These are phyloP conservation scores for Nerophis lumbriciformis DNA, from an alignment of 2,113 vertebrate genomes.

Conservation along the genomic window DNA sequence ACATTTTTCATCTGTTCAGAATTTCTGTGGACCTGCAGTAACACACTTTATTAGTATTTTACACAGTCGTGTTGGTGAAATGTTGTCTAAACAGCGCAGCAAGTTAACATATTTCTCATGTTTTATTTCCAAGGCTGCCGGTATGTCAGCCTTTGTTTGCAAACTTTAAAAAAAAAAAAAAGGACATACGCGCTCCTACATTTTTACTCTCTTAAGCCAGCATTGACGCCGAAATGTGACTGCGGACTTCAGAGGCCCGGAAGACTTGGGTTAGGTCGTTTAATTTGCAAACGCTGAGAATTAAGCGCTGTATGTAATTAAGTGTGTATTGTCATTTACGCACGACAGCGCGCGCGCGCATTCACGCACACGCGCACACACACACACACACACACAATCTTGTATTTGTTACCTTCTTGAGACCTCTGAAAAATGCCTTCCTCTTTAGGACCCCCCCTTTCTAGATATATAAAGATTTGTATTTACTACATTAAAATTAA, in stretches of 20 bases:
- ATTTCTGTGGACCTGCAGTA: not conserved
- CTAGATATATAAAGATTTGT: too few species aligned
- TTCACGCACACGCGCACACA: too few species aligned
- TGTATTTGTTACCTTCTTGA: too few species aligned
- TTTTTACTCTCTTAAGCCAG: constrained; percentile 4
- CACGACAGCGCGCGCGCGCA: too few species aligned
- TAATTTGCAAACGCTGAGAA: constrained; percentile 18
- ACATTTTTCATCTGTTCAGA: not conserved
- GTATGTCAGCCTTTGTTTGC: not conserved
- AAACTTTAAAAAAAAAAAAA: not conserved
- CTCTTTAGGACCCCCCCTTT: too few species aligned
- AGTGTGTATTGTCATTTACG: constrained; percentile 11
- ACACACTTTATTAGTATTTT: not conserved
- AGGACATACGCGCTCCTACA: not conserved
- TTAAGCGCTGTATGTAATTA: constrained; percentile 20
- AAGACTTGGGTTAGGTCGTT: constrained; percentile 15
- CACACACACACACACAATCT: too few species aligned
- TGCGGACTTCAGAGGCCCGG: not conserved
- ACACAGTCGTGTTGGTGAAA: too few species aligned
- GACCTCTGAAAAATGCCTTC: too few species aligned
- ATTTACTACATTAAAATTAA: too few species aligned
- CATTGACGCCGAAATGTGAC: constrained; percentile 8
- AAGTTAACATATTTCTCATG: not conserved
- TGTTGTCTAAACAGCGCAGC: not conserved
- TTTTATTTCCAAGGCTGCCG: not conserved